Conservation (phyloP, 2,888 invertebrate genomes). For the Lottia scabra region DNA sequence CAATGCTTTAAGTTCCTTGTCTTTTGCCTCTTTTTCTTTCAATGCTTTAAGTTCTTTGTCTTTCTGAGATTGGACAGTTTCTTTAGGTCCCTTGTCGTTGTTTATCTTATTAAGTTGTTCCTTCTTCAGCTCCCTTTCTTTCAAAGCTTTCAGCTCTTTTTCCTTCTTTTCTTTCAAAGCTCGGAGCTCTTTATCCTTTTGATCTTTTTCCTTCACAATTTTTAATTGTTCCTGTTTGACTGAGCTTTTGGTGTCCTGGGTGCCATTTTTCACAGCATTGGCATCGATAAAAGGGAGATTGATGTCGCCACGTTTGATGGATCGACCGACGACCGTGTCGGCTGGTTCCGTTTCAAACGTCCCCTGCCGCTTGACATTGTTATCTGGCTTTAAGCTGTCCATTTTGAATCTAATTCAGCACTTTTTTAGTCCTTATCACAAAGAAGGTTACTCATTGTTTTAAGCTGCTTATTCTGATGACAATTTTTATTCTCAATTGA, state of each 20-base stretch:
- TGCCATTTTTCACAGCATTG: neutral
- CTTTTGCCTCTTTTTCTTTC: neutral
- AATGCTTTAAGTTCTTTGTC: neutral
- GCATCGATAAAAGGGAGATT: conserved; percentile 26
- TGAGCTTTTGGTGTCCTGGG: neutral
- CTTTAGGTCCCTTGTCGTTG: neutral
- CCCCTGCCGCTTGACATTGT: conserved; percentile 24
- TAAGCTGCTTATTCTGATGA: neutral
- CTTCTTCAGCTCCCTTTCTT: neutral
- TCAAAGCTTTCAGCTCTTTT: neutral
- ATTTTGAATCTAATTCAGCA: neutral
- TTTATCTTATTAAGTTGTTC: neutral
- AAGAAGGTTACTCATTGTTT: neutral
- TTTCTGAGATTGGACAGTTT: neutral
- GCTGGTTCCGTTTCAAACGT: conserved; percentile 47
- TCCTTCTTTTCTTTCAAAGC: neutral
- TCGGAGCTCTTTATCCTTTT: neutral
- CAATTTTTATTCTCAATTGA: too few species aligned
- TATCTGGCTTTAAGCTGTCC: neutral
- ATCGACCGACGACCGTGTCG: conserved; percentile 11
- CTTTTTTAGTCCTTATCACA: too few species aligned
- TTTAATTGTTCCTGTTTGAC: conserved; percentile 19
- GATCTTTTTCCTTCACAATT: conserved; percentile 11
- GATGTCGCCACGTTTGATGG: conserved; percentile 28
- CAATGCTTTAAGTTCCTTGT: neutral